Base-by-base conservation (phyloP, 30 jellyfish, hydroid and myxozoan species). In the Aurelia aurita region DNA sequence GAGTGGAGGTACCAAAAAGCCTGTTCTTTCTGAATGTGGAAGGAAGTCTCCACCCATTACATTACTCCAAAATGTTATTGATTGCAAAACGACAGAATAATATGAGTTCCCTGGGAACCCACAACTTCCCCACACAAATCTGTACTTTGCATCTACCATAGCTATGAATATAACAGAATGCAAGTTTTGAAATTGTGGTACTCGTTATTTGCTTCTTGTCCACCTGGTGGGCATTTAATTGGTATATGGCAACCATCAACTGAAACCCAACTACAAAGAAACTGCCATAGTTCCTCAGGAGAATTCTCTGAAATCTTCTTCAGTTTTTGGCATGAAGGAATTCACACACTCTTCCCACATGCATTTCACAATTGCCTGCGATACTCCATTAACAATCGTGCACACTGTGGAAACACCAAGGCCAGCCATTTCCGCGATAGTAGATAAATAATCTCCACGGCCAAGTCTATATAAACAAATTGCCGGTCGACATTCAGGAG, bases 221-320 rank as follows among this genome's bases (percentile, higher is more conserved):
- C 82, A 5, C 90, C 90, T 18, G 90, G 90, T 57, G 94, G 94
- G n/a, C n/a, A n/a, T n/a, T n/a, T n/a, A n/a, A n/a, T n/a, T n/a
- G n/a, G n/a, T n/a, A n/a, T n/a, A n/a, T 84, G 94, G 88, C 89
- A 84, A 44, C 94, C 94, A 70, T 84, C 89, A 16, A 84, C 74
- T 25, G 94, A 82, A 21, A 83, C 79, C 81, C 71, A 84, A 68
- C 78, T 45, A 55, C 27, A 84, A 9, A 89, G 94, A 74, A 84
- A 84, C 82, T 84, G 94, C 94, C 88, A 84, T 21, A 69, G 63
- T 51, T 84, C 79, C n/a, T 71, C 94, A 32, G 65, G 57, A 62
- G 28, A 82, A 14, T 21, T 45, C 88, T 67, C 6, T 58, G 46
- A 59, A 43, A 28, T 82, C 88, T 57, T 57, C 51, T 21, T 23